Base-by-base conservation (phyloP, 2,888 invertebrate genomes). In the Platycheirus rosarum region DNA sequence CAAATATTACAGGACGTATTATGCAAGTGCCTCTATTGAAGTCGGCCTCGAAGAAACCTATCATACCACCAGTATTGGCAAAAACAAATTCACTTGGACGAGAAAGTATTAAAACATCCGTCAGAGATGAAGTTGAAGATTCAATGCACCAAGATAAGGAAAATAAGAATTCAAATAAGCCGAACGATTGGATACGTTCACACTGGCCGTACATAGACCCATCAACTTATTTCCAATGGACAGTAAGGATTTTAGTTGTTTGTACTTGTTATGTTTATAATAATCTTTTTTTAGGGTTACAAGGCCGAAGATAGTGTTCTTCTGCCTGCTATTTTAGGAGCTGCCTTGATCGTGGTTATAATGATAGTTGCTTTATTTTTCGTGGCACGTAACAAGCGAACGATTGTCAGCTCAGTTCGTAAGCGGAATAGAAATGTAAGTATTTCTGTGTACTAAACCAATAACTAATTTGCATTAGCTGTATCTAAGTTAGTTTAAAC, bases 171-270 rank as follows among this genome's bases (percentile, higher is more conserved):
- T 77, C 84, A 7, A 84, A 55, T 13, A 51, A 73, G 32, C 46
- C 85, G 82, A 90, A 91, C 77, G 91, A 92, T 42, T 94, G 94
- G 94, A 92, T 93, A 86, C 92, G 92, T 55, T 92, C 92, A 37
- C 91, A 93, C 80, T 94, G 94, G 93, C 93, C 93, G 9, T 93
- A 93, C 87, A 92, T 93, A 48, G 93, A 93, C 88, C 92, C 93
- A 35, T 93, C 94, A 26, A 93, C 93, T 14, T 93, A 93, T 88
- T 93, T 93, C 87, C 93, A 93, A 89, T 94, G 93, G 93, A 93
- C 93, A 90, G 94, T 94, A 88, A 3, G 42, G 18, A 14, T 4
- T 63, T 42, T 62, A 69, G 8, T 29, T 37, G 0, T 1, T 14
- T 51, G 5, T 51, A 16, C 20, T 51, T 49, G 9, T 8, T 11